These are phyloP conservation scores for Acrobasis suavella DNA, from an alignment of 2,888 invertebrate genomes.

Conservation along the genomic window DNA sequence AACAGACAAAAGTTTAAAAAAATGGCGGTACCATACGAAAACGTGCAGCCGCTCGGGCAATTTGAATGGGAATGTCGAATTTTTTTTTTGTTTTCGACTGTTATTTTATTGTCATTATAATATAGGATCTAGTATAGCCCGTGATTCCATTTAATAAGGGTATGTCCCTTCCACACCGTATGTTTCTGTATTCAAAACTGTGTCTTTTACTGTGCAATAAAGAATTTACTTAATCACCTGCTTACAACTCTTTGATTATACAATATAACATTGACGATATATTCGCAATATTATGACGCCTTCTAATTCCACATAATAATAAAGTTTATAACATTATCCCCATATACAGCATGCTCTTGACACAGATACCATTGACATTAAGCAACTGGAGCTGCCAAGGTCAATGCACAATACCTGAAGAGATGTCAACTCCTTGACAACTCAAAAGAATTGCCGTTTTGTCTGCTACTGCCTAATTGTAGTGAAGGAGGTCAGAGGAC, in stretches of 20 bases:
- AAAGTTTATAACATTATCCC: conserved; percentile 13
- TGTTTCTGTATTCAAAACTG: too few species aligned
- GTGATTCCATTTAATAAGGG: too few species aligned
- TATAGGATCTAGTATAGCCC: too few species aligned
- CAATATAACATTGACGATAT: conserved; percentile 5
- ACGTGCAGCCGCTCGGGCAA: too few species aligned
- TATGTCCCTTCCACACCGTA: too few species aligned
- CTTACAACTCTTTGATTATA: background rate
- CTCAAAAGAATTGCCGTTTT: conserved; percentile 59
- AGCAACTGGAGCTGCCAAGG: conserved; percentile 40
- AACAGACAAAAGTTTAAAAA: too few species aligned
- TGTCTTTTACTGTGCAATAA: too few species aligned
- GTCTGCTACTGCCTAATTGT: background rate
- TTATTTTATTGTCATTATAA: too few species aligned
- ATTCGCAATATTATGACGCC: background rate
- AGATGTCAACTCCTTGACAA: conserved; percentile 52
- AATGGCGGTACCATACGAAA: too few species aligned
- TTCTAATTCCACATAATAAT: conserved; percentile 5
- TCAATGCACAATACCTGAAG: conserved; percentile 43
- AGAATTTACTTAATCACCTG: background rate
- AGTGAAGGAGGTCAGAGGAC: conserved; percentile 5
- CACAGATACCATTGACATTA: conserved; percentile 38
- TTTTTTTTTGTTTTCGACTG: too few species aligned
- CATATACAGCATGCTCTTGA: conserved; percentile 36
- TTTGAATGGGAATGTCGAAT: too few species aligned